Conservation (phyloP, 2,888 invertebrate species). For the Pyrrhosoma nymphula region DNA sequence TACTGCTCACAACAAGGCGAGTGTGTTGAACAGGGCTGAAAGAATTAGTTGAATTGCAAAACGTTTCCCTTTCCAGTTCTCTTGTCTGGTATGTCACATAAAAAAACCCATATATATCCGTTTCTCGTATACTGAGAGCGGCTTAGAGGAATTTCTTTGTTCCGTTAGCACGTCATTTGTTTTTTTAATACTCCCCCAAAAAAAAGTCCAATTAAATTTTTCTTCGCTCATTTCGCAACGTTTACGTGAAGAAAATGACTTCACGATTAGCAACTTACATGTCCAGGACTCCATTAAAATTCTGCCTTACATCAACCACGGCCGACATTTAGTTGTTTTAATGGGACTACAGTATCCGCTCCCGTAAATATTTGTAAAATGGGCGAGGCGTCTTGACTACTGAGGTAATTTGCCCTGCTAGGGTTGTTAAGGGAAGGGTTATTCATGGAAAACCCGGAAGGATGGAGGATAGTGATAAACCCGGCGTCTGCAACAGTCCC, state of each 20-base stretch:
- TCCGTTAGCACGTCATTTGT: neutral
- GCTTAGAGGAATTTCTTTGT: neutral
- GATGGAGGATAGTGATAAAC: no score
- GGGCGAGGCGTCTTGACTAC: no score
- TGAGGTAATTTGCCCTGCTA: no score
- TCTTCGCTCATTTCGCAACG: neutral
- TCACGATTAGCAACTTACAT: no score
- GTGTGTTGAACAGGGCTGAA: neutral
- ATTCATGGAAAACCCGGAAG: no score
- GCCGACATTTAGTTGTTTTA: no score
- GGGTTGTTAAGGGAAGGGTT: no score
- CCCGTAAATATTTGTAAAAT: no score
- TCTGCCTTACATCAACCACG: no score
- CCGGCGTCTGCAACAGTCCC: no score
- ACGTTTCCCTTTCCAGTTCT: neutral
- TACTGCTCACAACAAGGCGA: neutral
- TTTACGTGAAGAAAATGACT: neutral
- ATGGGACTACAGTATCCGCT: no score
- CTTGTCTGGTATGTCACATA: neutral
- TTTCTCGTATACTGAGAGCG: neutral
- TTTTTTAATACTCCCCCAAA: neutral
- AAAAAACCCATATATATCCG: neutral
- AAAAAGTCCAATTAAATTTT: neutral
- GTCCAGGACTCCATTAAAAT: no score
- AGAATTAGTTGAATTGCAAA: conserved; percentile 25